Evolutionary conservation across 30 jellyfish, hydroid and myxozoan species (phyloP).

Genomic region (Aurelia aurita): DNA sequence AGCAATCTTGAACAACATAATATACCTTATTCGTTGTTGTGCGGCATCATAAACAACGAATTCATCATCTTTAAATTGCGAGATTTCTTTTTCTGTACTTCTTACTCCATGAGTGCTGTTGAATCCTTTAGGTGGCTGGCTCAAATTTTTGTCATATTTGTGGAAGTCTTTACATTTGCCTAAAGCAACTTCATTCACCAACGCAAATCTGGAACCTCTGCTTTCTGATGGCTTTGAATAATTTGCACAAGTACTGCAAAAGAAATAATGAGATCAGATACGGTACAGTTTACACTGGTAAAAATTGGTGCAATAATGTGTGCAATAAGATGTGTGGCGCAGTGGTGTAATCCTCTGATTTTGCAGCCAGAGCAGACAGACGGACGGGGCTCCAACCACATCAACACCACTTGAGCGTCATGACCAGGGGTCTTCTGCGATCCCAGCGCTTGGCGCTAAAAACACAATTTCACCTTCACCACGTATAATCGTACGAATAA

Average conservation of each 20-base stretch:
- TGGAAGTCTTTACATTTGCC: slow-evolving; percentile 75
- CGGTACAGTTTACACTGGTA: no score
- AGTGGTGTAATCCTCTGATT: no score
- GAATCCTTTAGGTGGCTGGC: slow-evolving; percentile 83
- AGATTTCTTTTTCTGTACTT: slow-evolving; percentile 1
- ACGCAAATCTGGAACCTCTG: slow-evolving; percentile 75
- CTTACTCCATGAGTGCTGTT: slow-evolving; percentile 90
- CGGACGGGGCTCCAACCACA: no score
- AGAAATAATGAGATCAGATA: background rate
- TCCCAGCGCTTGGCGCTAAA: no score
- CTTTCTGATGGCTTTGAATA: slow-evolving; percentile 80
- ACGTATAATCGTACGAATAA: no score
- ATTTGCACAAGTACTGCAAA: slow-evolving; percentile 67
- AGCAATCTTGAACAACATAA: no score
- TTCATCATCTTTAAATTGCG: slow-evolving; percentile 87
- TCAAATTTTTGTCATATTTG: slow-evolving; percentile 51
- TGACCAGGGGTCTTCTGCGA: no score
- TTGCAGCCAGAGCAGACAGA: no score
- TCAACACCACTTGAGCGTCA: no score
- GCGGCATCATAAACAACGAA: slow-evolving; percentile 77
- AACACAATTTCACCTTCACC: no score
- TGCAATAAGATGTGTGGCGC: no score
- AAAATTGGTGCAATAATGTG: no score
- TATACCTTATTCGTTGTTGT: slow-evolving; percentile 73
- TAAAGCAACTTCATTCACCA: slow-evolving; percentile 80